A percentile compares a stretch with the other conserved stretches of the same genome.
phyloP scores from a whole-genome alignment of 2,113 vertebrate species.

The Girardinichthys multiradiatus region DNA sequence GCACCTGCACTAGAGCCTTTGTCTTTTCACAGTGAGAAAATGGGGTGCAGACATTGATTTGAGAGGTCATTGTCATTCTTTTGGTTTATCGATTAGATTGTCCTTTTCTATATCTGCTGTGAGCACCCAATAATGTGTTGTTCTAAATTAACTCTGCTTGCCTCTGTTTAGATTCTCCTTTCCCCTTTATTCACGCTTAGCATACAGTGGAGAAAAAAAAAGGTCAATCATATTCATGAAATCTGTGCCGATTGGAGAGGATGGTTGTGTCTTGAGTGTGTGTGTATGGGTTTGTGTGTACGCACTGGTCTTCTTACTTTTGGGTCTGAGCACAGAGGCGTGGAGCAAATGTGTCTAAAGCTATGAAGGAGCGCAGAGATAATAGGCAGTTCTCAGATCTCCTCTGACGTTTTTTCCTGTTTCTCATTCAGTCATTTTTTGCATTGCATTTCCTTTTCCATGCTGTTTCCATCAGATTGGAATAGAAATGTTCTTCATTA shows the following conservation, averaged over 20 bases:
- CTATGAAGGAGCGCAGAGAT: conserved; percentile 80
- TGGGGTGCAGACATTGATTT: conserved; percentile 94
- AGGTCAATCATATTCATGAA: conserved; percentile 99
- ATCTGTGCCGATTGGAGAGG: conserved; percentile 88
- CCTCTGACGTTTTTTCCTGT: conserved; percentile 68
- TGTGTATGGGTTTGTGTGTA: neutral
- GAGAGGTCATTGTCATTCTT: conserved; percentile 91
- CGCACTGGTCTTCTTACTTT: conserved; percentile 11
- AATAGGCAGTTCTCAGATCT: conserved; percentile 95
- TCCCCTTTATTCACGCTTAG: conserved; percentile 73
- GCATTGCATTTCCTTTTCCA: conserved; percentile 59
- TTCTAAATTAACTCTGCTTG: conserved; percentile 94
- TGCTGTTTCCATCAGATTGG: conserved; percentile 54
- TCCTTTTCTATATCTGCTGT: conserved; percentile 95
- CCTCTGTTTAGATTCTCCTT: conserved; percentile 82
- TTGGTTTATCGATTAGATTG: conserved; percentile 90
- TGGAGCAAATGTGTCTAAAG: conserved; percentile 35
- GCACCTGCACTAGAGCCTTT: conserved; percentile 86
- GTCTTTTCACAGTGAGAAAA: conserved; percentile 88
- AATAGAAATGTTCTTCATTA: conserved; percentile 66
- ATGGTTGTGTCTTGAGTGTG: conserved; percentile 47
- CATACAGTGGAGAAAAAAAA: conserved; percentile 94
- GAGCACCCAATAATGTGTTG: conserved; percentile 88
- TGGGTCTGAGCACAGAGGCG: conserved; percentile 15
- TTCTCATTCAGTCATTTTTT: conserved; percentile 44